phyloP scores from a whole-genome alignment of 2,113 vertebrate genomes.

The Heteronetta atricapilla region DNA sequence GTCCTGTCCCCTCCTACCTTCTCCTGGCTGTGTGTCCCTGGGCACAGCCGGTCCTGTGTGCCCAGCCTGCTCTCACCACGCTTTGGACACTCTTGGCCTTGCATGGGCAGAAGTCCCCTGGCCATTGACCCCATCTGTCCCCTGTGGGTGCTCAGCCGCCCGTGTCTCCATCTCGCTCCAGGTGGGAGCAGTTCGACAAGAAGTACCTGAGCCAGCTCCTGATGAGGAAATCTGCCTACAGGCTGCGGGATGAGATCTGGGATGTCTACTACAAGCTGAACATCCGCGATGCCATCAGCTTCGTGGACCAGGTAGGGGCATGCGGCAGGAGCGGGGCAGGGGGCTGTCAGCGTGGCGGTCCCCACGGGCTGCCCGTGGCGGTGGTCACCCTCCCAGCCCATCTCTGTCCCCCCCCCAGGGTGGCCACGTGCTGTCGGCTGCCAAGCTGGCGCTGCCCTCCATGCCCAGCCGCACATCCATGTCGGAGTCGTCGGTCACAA shows the following conservation, averaged over 20 bases:
- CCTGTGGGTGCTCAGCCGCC: background rate
- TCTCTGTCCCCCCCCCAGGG: conserved; percentile 77
- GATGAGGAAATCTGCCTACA: conserved; percentile 92
- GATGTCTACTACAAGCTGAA: conserved; percentile 98
- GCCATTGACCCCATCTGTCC: background rate
- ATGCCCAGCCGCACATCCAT: conserved; percentile 92
- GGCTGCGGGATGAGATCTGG: conserved; percentile 92
- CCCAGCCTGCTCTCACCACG: rapidly evolving
- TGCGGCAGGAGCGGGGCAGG: rapidly evolving
- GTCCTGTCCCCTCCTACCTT: background rate
- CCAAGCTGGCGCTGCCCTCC: conserved; percentile 89
- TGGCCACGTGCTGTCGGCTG: conserved; percentile 88
- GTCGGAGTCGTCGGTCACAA: conserved; percentile 93
- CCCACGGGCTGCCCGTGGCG: background rate
- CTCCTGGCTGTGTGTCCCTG: background rate
- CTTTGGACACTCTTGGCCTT: background rate
- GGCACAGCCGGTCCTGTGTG: background rate
- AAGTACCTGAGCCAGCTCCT: conserved; percentile 94
- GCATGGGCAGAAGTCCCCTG: background rate
- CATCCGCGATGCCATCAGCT: conserved; percentile 94
- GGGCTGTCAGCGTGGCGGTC: background rate
- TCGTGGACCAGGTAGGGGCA: conserved; percentile 89
- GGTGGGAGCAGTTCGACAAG: conserved; percentile 98
- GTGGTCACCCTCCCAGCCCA: background rate
- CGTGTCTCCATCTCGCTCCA: conserved; percentile 31